Evolutionary conservation across 2,113 vertebrate genomes (phyloP).

Genomic region (Podarcis raffonei): DNA sequence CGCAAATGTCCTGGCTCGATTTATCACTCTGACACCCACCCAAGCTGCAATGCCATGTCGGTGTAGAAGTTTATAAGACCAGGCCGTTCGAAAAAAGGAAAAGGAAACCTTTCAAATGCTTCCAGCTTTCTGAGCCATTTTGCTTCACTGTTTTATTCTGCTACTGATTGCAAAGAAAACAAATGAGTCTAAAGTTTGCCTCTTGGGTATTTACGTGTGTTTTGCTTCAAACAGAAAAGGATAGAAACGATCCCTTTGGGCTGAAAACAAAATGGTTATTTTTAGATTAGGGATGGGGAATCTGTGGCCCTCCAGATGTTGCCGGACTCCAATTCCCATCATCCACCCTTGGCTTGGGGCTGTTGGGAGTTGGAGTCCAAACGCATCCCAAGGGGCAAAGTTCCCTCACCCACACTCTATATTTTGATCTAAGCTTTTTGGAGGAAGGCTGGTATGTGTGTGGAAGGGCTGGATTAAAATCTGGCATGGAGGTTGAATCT

Average conservation of each 20-base stretch:
- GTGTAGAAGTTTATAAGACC: constrained; percentile 42
- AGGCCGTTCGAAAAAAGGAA: constrained; percentile 45
- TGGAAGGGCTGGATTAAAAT: no score
- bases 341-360: no score
- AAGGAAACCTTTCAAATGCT: neutral
- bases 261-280: constrained; percentile 5
- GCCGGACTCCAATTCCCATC: no score
- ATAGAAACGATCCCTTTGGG: constrained; percentile 1
- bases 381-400: no score
- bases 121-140: neutral
- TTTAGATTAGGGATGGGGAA: no score
- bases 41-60: neutral
- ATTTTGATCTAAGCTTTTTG: no score
- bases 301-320: no score
- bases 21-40: neutral
- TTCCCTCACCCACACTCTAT: no score
- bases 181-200: neutral
- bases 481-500: neutral
- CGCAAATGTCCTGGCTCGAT: neutral
- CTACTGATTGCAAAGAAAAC: neutral
- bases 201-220: neutral
- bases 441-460: no score
- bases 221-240: neutral
- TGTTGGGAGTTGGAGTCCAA: no score
- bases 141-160: neutral